Evolutionary conservation across 2,797 vertebrate genomes (phyloP).

Genomic region (Cephalopachus bancanus): DNA sequence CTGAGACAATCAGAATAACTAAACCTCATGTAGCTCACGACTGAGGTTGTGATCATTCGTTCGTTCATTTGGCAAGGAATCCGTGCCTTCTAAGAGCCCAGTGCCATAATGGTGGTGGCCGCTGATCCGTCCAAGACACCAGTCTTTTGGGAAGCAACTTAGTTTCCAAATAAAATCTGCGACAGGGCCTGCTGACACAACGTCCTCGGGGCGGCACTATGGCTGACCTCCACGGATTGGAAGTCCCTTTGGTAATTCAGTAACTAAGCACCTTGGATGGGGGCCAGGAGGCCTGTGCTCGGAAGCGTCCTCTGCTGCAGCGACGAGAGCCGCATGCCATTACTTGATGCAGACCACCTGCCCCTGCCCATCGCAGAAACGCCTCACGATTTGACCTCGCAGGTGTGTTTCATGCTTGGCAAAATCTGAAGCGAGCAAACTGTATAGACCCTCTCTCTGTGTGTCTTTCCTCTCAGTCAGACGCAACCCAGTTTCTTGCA

Average conservation of each 20-base stretch:
- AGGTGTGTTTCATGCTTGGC: conserved; percentile 45
- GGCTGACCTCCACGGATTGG: neutral
- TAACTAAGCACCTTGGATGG: neutral
- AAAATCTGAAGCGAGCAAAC: neutral
- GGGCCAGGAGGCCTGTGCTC: neutral
- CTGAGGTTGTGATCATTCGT: neutral
- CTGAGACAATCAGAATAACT: neutral
- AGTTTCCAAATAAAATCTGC: neutral
- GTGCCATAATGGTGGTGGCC: neutral
- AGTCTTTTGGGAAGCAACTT: neutral
- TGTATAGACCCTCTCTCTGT: neutral
- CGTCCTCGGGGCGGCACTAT: neutral
- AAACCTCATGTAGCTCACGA: neutral
- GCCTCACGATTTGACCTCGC: neutral
- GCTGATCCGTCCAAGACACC: neutral
- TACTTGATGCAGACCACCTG: neutral
- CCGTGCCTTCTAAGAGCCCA: neutral
- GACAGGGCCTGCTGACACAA: neutral
- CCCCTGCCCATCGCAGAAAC: neutral
- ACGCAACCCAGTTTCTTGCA: neutral
- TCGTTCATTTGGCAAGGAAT: neutral
- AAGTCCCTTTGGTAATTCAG: conserved; percentile 49
- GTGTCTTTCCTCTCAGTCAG: neutral
- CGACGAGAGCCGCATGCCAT: neutral
- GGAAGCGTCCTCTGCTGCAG: neutral